Conservation (phyloP, 1,140 invertebrate species). For the Dendroctonus ponderosae region DNA sequence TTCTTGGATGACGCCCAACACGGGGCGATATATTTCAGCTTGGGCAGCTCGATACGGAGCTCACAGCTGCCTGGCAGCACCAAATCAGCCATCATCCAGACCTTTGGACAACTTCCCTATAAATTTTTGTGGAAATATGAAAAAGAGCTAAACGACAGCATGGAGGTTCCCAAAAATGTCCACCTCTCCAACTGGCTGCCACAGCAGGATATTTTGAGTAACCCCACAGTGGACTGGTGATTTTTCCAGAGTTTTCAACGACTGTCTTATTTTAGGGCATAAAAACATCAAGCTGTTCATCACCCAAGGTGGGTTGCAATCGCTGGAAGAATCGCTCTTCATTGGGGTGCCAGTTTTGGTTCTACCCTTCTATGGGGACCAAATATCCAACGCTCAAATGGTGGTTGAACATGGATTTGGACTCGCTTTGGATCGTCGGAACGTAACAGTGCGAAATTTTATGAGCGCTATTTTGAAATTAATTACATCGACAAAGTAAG, state of each 20-base stretch:
- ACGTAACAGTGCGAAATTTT: constrained; percentile 36
- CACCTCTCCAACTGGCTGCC: not conserved
- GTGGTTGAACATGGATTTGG: constrained; percentile 43
- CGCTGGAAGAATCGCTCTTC: constrained; percentile 54
- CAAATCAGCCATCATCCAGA: constrained; percentile 43
- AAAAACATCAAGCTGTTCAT: constrained; percentile 52
- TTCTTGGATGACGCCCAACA: constrained; percentile 51
- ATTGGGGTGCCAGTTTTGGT: constrained; percentile 56
- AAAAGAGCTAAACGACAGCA: not conserved
- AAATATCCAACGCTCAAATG: constrained; percentile 44
- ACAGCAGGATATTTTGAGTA: constrained; percentile 3
- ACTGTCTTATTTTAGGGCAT: constrained; percentile 45
- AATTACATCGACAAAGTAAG: constrained; percentile 37
- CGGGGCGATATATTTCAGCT: constrained; percentile 58
- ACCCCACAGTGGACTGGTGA: no score
- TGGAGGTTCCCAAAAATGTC: not conserved
- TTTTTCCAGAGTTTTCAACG: no score
- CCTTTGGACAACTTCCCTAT: constrained; percentile 54
- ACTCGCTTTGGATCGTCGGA: constrained; percentile 34
- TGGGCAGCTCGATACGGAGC: constrained; percentile 53
- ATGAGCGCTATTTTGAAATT: constrained; percentile 33
- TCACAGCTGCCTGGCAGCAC: constrained; percentile 34
- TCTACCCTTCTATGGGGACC: constrained; percentile 51
- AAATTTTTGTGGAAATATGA: constrained; percentile 62
- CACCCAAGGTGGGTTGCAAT: constrained; percentile 56